phyloP scores from a whole-genome alignment of 2,113 vertebrate species.

The Psophia crepitans region DNA sequence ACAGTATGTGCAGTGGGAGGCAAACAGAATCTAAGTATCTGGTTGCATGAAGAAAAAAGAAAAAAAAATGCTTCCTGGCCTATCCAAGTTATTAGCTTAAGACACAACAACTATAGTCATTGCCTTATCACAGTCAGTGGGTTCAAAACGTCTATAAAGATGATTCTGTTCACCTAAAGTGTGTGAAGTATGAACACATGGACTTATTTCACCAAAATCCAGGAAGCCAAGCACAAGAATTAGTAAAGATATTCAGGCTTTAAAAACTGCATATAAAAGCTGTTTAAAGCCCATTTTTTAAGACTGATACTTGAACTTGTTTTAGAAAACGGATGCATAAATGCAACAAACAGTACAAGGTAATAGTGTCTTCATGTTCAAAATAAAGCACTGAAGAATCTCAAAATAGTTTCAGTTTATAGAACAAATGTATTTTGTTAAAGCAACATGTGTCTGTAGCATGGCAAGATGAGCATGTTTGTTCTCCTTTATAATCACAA shows the following conservation, averaged over 20 bases:
- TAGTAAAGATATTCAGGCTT: neutral
- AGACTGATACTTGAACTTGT: neutral
- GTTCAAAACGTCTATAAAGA: neutral
- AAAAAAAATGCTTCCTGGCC: neutral
- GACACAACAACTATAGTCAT: neutral
- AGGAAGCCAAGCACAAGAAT: neutral
- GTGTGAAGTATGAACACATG: neutral
- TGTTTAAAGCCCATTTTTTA: neutral
- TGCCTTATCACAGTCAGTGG: neutral
- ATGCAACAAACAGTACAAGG: neutral
- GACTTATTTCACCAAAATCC: neutral
- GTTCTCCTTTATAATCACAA: neutral
- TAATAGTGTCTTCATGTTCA: neutral
- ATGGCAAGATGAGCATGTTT: neutral
- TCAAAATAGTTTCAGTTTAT: neutral
- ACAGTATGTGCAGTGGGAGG: neutral
- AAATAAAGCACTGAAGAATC: neutral
- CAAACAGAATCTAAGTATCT: neutral
- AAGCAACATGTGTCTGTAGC: neutral
- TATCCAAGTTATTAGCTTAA: neutral
- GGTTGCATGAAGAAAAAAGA: neutral
- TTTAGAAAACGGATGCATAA: neutral
- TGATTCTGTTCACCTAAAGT: neutral
- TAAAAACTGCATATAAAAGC: neutral
- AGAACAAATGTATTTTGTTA: neutral